Conservation (phyloP, 1,140 invertebrate genomes). For the Microplitis mediator region DNA sequence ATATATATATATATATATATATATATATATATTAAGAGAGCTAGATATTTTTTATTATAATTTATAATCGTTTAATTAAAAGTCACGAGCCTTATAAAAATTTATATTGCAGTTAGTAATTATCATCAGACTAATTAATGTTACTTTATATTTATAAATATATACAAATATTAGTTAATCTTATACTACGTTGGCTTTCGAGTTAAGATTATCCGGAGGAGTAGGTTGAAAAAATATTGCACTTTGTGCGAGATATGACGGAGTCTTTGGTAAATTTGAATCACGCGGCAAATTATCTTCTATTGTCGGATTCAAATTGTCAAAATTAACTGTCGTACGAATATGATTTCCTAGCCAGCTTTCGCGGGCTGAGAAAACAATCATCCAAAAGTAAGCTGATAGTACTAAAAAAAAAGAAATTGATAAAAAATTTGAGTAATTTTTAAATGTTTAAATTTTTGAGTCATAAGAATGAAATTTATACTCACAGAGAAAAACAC, state of each 20-base stretch:
- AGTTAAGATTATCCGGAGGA: constrained; percentile 30
- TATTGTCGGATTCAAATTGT: constrained; percentile 14
- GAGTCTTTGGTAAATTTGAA: constrained; percentile 48
- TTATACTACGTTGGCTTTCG: constrained; percentile 33
- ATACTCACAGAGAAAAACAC: constrained; percentile 52
- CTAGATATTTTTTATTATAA: too few relatives aligned
- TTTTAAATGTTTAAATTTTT: not conserved
- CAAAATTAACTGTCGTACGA: constrained; percentile 1
- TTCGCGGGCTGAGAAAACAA: constrained; percentile 46
- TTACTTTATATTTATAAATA: not conserved
- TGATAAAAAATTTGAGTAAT: too few relatives aligned
- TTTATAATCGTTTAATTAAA: not conserved
- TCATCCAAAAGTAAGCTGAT: constrained; percentile 51
- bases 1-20: too few relatives aligned
- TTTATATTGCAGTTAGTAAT: not conserved
- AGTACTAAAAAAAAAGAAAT: constrained; percentile 43
- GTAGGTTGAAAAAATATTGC: constrained; percentile 33
- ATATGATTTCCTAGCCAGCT: constrained; percentile 34
- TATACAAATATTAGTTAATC: not conserved
- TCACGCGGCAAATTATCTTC: constrained; percentile 15
- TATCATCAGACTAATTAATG: not conserved
- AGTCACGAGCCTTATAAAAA: not conserved
- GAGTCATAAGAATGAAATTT: not conserved
- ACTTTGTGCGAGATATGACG: constrained; percentile 50
- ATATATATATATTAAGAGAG: too few relatives aligned